These are phyloP conservation scores for Galeruca laticollis DNA, from an alignment of 2,888 invertebrate genomes.

Conservation along the genomic window DNA sequence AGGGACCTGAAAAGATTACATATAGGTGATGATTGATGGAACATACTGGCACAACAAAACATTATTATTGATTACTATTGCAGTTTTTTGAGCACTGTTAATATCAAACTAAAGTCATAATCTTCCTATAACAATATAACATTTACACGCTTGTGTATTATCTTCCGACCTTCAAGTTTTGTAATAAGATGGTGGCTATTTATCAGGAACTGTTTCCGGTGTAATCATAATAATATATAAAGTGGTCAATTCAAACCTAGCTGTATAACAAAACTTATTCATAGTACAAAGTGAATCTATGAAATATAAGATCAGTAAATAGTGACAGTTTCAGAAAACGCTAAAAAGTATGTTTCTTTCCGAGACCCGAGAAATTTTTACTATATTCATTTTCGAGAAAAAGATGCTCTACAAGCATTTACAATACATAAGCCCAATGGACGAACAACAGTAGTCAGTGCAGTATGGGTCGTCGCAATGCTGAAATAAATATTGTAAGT, in stretches of 20 bases:
- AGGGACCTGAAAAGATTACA: conserved; percentile 6
- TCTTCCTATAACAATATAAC: neutral
- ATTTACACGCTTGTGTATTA: neutral
- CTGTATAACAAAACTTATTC: too few relatives aligned
- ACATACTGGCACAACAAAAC: neutral
- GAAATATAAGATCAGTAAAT: too few relatives aligned
- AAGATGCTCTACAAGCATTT: too few relatives aligned
- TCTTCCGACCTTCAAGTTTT: neutral
- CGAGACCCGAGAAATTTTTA: too few relatives aligned
- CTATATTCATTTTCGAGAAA: too few relatives aligned
- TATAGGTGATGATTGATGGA: neutral
- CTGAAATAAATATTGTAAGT: too few relatives aligned
- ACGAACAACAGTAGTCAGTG: too few relatives aligned
- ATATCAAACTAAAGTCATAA: neutral
- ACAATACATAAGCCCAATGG: too few relatives aligned
- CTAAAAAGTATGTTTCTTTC: too few relatives aligned
- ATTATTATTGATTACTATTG: neutral
- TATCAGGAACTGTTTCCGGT: neutral
- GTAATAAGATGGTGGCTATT: neutral
- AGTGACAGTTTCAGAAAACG: too few relatives aligned
- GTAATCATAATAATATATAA: neutral
- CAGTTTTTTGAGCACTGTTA: neutral
- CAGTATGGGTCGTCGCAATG: too few relatives aligned
- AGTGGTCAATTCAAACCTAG: neutral
- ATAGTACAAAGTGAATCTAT: too few relatives aligned